Base-by-base conservation (phyloP, 1,140 invertebrate species). In the Uloborus diversus region DNA sequence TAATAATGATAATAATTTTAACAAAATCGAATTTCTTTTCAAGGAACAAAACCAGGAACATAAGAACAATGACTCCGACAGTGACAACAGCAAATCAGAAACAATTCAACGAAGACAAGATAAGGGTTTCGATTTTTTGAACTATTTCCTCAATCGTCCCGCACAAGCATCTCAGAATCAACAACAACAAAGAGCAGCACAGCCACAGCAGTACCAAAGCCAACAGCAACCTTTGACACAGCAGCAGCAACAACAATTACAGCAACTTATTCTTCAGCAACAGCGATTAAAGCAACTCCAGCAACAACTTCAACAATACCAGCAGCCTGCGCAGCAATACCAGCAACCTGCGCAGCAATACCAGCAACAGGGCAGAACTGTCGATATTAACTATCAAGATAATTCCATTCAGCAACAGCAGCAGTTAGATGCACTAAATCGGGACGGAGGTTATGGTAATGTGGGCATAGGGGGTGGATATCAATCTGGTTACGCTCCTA, bases 101-200 rank as follows among this genome's bases (percentile, higher is more conserved):
- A 30, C 14, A 2, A 33, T 57, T 3, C 33, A 68, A 23, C 20
- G 64, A 68, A 42, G 76, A 27, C 53, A 69, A 59, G 73, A 78
- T 30, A 57, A 28, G 20, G 65, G 76, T 1, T 79, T 79, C n/a
- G 64, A 69, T 51, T 61, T 79, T 11, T 27, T 79, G 76, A 79
- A 49, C n/a, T 79, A 79, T n/a, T 79, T 79, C 28, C 20, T 79
- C 1, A 49, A 49, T 2, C 5, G 47, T 4, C 32, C 23, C 5
- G 23, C 17, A 17, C 28, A 53, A 27, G n/a, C 25, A 3, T 47
- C 35, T 4, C 73, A 64, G 53, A 5, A 27, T 7, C 37, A 75
- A 3, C 49, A 59, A 35, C 37, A 57, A 20, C 3, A 33, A 28
- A 25, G 25, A 28, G 27, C 25, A 25, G 57, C 9, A 2, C 30